Evolutionary conservation across 2,113 vertebrate genomes (phyloP).

Genomic region (Mugil cephalus): DNA sequence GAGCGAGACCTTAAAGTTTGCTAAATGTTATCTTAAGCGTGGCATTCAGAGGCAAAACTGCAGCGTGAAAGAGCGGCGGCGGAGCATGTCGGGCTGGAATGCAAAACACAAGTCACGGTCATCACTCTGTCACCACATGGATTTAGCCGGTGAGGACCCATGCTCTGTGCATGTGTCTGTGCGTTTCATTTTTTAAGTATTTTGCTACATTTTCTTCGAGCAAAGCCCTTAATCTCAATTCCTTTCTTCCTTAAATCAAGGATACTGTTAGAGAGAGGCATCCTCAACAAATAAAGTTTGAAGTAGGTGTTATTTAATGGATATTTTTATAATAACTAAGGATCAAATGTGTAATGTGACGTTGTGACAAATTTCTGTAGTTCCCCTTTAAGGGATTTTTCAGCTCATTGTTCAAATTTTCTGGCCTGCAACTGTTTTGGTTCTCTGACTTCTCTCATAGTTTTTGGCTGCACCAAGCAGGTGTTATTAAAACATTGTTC

Average conservation of each 20-base stretch:
- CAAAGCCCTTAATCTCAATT: slow-evolving; percentile 19
- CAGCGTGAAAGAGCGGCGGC: slow-evolving; percentile 63
- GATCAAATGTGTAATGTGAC: neutral
- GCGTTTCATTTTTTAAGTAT: slow-evolving; percentile 36
- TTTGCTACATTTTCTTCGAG: slow-evolving; percentile 19
- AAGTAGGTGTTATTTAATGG: neutral
- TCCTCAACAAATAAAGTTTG: neutral
- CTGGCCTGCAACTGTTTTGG: neutral
- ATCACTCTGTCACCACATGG: slow-evolving; percentile 63
- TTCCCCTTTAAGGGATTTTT: neutral
- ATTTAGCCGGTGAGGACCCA: slow-evolving; percentile 11
- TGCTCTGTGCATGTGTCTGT: neutral
- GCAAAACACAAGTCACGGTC: slow-evolving; percentile 74
- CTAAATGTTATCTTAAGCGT: slow-evolving; percentile 67
- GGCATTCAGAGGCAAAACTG: slow-evolving; percentile 70
- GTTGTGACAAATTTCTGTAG: neutral
- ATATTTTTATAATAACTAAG: neutral
- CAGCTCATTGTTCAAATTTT: neutral
- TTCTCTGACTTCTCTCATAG: too few species aligned
- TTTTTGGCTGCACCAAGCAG: too few species aligned
- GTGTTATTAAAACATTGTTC: too few species aligned
- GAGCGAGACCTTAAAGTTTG: slow-evolving; percentile 45
- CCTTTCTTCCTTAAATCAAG: neutral
- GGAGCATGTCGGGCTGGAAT: slow-evolving; percentile 71
- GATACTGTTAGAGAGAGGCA: neutral